phyloP scores from a whole-genome alignment of 1,140 invertebrate genomes.

The Meloidogyne floridensis region DNA sequence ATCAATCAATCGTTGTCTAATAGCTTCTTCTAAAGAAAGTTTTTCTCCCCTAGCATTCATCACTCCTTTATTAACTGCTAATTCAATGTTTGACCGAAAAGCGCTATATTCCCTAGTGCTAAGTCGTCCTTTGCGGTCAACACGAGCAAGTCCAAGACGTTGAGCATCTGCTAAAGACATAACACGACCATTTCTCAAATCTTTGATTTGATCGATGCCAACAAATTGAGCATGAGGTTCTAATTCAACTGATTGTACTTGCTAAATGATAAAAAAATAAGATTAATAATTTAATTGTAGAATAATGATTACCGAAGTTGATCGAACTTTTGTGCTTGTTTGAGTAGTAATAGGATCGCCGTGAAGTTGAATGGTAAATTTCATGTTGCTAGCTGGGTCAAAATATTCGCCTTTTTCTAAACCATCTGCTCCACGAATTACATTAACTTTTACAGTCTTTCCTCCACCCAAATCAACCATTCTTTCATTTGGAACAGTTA shows the following conservation, averaged over 20 bases:
- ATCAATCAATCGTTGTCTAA: constrained; percentile 66
- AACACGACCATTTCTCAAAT: constrained; percentile 57
- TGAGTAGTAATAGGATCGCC: constrained; percentile 61
- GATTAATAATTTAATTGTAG: neutral
- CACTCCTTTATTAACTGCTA: constrained; percentile 63
- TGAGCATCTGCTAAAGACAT: constrained; percentile 62
- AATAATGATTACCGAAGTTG: constrained; percentile 35
- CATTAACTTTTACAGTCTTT: constrained; percentile 57
- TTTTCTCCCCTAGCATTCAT: constrained; percentile 55
- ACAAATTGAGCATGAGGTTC: constrained; percentile 65
- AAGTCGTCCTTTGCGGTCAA: constrained; percentile 65
- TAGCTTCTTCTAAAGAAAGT: constrained; percentile 67
- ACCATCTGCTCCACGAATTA: constrained; percentile 57
- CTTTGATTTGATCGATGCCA: constrained; percentile 63
- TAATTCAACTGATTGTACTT: constrained; percentile 65
- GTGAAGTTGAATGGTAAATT: constrained; percentile 72
- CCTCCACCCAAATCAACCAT: constrained; percentile 55
- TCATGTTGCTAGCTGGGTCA: constrained; percentile 76
- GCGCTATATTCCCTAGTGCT: constrained; percentile 60
- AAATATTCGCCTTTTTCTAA: constrained; percentile 76
- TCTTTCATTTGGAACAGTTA: constrained; percentile 72
- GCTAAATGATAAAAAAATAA: constrained; percentile 14
- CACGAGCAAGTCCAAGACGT: constrained; percentile 59
- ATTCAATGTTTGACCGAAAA: constrained; percentile 64
- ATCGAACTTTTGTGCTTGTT: constrained; percentile 64